Conservation (phyloP, 1,140 invertebrate genomes). For the Trinorchestia longiramus region DNA sequence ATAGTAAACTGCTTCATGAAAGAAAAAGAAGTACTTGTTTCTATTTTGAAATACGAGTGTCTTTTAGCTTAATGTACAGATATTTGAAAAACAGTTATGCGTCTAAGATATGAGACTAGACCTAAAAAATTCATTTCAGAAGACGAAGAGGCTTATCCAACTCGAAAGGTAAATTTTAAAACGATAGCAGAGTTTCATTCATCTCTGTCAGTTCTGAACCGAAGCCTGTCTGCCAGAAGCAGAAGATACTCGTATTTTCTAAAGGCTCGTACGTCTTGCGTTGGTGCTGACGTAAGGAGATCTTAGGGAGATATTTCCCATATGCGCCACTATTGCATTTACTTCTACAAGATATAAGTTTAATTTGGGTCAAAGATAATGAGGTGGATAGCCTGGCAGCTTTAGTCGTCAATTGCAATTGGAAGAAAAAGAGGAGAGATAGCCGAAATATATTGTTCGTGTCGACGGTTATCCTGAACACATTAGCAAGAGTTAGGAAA, state of each 20-base stretch:
- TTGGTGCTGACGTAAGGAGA: not conserved
- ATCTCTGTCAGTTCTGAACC: not conserved
- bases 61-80: not conserved
- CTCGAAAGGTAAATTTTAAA: not conserved
- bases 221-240: not conserved
- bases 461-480: not conserved
- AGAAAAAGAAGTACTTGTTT: not conserved
- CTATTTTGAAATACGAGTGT: not conserved
- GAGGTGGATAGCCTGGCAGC: not conserved
- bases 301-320: not conserved
- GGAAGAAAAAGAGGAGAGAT: not conserved
- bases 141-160: not conserved
- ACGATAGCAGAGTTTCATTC: not conserved
- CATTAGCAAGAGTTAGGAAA: not conserved
- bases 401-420: not conserved
- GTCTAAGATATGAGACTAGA: not conserved
- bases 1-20: not conserved
- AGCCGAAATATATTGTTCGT: not conserved
- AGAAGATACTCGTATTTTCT: not conserved
- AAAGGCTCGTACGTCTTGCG: not conserved
- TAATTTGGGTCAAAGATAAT: not conserved
- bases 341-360: not conserved
- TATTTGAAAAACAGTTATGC: not conserved
- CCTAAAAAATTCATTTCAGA: not conserved
- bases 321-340: not conserved